These are phyloP conservation scores for Apeltes quadracus DNA, from an alignment of 2,113 vertebrate genomes.

Conservation along the genomic window DNA sequence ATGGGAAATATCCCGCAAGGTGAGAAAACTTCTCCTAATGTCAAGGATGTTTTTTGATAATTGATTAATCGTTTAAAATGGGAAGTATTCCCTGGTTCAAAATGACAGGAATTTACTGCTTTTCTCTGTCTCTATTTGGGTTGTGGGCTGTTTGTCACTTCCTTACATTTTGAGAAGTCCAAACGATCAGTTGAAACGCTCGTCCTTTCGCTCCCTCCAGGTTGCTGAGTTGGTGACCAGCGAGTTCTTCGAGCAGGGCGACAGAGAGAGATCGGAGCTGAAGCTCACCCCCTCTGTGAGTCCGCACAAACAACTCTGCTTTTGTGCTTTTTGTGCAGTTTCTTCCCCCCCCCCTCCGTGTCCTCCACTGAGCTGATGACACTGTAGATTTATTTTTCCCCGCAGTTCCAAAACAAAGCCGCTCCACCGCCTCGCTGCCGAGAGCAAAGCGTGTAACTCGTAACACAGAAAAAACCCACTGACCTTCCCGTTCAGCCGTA, in stretches of 20 bases:
- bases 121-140: background rate
- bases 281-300: conserved; percentile 98
- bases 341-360: conserved; percentile 27
- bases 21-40: too few species aligned
- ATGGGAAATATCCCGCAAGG: conserved; percentile 99
- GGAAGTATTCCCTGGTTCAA: background rate
- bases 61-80: background rate
- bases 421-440: conserved; percentile 46
- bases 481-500: conserved; percentile 42
- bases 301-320: conserved; percentile 17
- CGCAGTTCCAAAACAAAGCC: conserved; percentile 41
- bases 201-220: conserved; percentile 72
- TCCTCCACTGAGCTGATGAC: conserved; percentile 46
- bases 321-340: conserved; percentile 38
- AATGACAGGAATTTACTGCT: background rate
- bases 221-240: conserved; percentile 98
- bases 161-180: background rate
- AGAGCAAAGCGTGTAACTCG: conserved; percentile 36
- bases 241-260: conserved; percentile 99
- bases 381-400: conserved; percentile 53
- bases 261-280: conserved; percentile 95
- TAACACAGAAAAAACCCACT: conserved; percentile 24
- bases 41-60: background rate
- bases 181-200: background rate
- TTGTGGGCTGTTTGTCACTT: background rate